Base-by-base conservation (phyloP, 2,797 vertebrate species). In the Danio albolineatus region DNA sequence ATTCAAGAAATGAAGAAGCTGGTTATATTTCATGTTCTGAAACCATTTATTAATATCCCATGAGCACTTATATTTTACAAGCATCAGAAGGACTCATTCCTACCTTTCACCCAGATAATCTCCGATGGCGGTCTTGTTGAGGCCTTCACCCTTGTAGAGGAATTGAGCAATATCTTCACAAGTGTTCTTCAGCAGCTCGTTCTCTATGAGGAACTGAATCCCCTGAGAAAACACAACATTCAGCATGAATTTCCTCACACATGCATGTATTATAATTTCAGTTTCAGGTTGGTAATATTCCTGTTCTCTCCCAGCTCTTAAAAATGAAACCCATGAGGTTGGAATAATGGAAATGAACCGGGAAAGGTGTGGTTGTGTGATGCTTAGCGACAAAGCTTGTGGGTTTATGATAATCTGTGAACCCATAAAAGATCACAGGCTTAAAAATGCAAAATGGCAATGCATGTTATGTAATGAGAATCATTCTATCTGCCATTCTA, bases 31-130 rank as follows among this genome's bases (percentile, higher is more conserved):
- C 14, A 57, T 8, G 39, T 56, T 64, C 16, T 72, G 44, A n/a
- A 48, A 56, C 53, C 38, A 16, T 13, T 17, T 4, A 41, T 19
- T 8, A 39, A 8, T 9, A 59, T 16, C 21, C 51, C 10, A 49
- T 2, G 2, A 71, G 67, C 39, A 14, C 8, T 44, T 28, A 1
- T 28, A 28, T 1, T 1, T 28, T 28, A 28, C 28, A 28, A 28
- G 28, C 28, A 28, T 28, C 28, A 28, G 28, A 28, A 28, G 28
- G 28, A 28, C 3, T 28, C 28, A 28, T 28, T 19, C 85, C 85
- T 62, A 97, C 97, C 97, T 95, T 93, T 98, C 97, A 0, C 97
- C 97, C 59, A 99, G 93, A 91, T 97, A 99, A 91, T 99, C 97
- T 0, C 97, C 97, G 0, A 99, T 99, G 82, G 97, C 97, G 0